Evolutionary conservation across 2,888 invertebrate species (phyloP), one percentile per base, ranked within the genome.

Genomic region (Lycia hirtaria): DNA sequence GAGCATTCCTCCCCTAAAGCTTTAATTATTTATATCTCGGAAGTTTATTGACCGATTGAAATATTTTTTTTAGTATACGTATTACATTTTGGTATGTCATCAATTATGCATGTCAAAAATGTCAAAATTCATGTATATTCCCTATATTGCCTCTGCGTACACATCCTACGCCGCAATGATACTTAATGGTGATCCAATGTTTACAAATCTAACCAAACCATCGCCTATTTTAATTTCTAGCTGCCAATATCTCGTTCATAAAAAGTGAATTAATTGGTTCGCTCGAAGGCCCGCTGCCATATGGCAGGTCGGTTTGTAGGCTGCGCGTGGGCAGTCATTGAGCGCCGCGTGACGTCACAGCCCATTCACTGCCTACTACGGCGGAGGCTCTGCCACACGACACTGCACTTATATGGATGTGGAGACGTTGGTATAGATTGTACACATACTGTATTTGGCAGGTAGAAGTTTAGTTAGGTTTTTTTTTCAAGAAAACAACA

Each of bases 291-390:
- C 45, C 19, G 51, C n/a, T 24, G 58, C 82, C 84, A 83, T 85
- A 83, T 82, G 83, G 81, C 62, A 14, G 61, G 41, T 61, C 41
- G 56, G 62, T 66, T 45, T 28, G 52, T 58, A 58, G 65, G 71
- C 64, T 71, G 76, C 71, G 75, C 76, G 77, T 79, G 71, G 74
- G 74, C 73, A 59, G 66, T 60, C 74, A 73, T 72, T 71, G 47
- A 72, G 52, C 32, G 54, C 14, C 19, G 32, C 24, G 65, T 83
- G 83, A 86, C 85, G 86, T 85, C 85, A 85, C 44, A 9, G 22
- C 44, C 79, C 82, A 83, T 85, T 85, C 86, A 81, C 76, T 52
- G 60, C 71, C 76, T 66, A 68, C 73, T 72, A 69, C 57, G 73
- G 72, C 56, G 0, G 35, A 50, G 62, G 60, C 58, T 52, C 55